phyloP scores from a whole-genome alignment of 2,888 invertebrate genomes.

The Pyrocoelia pectoralis region DNA sequence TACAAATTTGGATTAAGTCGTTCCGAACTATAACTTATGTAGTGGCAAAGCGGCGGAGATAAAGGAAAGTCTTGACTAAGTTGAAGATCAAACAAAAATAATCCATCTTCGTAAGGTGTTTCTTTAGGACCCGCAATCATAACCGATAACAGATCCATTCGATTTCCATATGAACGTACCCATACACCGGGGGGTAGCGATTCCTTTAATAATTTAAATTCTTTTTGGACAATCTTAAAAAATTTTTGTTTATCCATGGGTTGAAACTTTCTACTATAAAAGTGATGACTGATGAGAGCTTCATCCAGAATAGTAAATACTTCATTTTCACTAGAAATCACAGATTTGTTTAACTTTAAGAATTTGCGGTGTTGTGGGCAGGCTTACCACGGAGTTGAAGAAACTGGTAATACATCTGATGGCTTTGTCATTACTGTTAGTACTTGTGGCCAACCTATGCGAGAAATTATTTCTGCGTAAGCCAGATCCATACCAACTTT shows the following conservation, averaged over 20 bases:
- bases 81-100: slow-evolving; percentile 95
- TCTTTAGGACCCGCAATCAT: slow-evolving; percentile 92
- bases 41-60: slow-evolving; percentile 90
- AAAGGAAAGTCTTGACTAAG: slow-evolving; percentile 89
- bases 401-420: slow-evolving; percentile 45
- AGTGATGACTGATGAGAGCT: slow-evolving; percentile 51
- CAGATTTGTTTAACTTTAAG: slow-evolving; percentile 35
- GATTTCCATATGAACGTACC: slow-evolving; percentile 83
- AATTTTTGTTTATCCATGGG: slow-evolving; percentile 81
- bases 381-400: slow-evolving; percentile 48
- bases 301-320: slow-evolving; percentile 54
- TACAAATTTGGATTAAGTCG: slow-evolving; percentile 95
- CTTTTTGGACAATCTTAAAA: slow-evolving; percentile 82
- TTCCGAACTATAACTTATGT: slow-evolving; percentile 91
- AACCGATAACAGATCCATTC: slow-evolving; percentile 90
- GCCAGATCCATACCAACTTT: slow-evolving; percentile 82
- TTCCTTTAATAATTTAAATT: slow-evolving; percentile 80
- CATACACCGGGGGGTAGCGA: slow-evolving; percentile 90
- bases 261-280: slow-evolving; percentile 63
- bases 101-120: slow-evolving; percentile 94
- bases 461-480: slow-evolving; percentile 78
- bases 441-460: slow-evolving; percentile 61
- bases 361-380: slow-evolving; percentile 58
- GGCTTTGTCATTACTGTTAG: slow-evolving; percentile 60
- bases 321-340: slow-evolving; percentile 47